Evolutionary conservation across 2,888 invertebrate species (phyloP).

Genomic region (Seira ritae): DNA sequence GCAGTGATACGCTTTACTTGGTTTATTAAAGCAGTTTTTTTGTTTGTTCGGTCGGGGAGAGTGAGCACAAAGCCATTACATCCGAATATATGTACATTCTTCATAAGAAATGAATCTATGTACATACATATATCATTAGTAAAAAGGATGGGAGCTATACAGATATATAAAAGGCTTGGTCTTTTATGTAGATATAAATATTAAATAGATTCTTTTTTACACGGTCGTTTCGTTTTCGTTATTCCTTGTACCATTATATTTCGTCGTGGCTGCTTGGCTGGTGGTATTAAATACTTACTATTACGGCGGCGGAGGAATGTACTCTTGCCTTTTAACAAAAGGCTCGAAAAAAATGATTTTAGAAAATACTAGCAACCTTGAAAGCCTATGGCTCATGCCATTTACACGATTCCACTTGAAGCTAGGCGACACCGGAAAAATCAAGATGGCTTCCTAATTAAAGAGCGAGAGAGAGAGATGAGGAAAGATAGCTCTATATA

Average conservation of each 20-base stretch:
- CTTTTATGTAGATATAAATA: neutral
- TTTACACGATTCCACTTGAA: slow-evolving; percentile 59
- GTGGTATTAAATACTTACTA: neutral
- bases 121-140: neutral
- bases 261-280: neutral
- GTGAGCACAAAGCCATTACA: slow-evolving; percentile 49
- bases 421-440: slow-evolving; percentile 64
- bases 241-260: neutral
- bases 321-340: neutral
- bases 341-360: slow-evolving; percentile 9
- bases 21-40: slow-evolving; percentile 60
- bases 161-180: too few relatives aligned
- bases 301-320: neutral
- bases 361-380: slow-evolving; percentile 52
- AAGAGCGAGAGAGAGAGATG: slow-evolving; percentile 50
- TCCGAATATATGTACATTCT: slow-evolving; percentile 15
- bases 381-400: slow-evolving; percentile 54
- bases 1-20: slow-evolving; percentile 60
- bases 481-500: slow-evolving; percentile 56
- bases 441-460: slow-evolving; percentile 65
- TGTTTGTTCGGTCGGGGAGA: slow-evolving; percentile 61
- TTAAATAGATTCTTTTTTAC: slow-evolving; percentile 16
- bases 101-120: neutral
- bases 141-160: neutral
- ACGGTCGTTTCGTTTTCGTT: neutral